Evolutionary conservation across 1,140 invertebrate species (phyloP), one percentile per base, ranked within the genome.

Genomic region (Nylanderia fulva): DNA sequence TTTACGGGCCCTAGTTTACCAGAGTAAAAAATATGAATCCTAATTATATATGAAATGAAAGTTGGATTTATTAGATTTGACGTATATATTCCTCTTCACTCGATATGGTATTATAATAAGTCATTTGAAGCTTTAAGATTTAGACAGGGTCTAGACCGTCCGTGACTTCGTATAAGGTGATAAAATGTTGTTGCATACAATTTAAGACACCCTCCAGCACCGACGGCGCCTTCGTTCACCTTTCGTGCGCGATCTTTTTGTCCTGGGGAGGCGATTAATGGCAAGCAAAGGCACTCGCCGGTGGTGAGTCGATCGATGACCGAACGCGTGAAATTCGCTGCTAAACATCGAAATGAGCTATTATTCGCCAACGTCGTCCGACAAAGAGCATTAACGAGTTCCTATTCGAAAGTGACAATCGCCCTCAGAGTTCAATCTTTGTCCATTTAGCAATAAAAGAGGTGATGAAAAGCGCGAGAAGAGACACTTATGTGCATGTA

Each of bases 191-290:
- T 24, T 24, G 45, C 21, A 80, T 54, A 54, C 69, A 66, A 15
- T 18, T 56, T 39, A 18, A n/a, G 13, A 80, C 13, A 79, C 21
- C 33, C 27, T 56, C 8, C 33, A 77, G 24, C 24, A 39, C 24
- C 13, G 7, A 27, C 11, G 27, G 29, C 21, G 42, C 18, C 33
- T 7, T 66, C 63, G 33, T 54, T 64, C 58, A 77, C 45, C 60
- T 77, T 52, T 74, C 24, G n/a, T 27, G 21, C 56, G 21, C 54
- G 54, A 42, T 45, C 84, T 85, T 82, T 48, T 69, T 85, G 63
- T 85, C 64, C 63, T 60, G 79, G 11, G 54, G 29, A n/a, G 52
- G 60, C 80, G 52, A 84, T 86, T 86, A 84, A 66, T 56, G 33
- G 66, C 18, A 56, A 45, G 66, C 18, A 56, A 45, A 42, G 36